Evolutionary conservation across 2,888 invertebrate genomes (phyloP).

Genomic region (Lasioglossum malachurum): DNA sequence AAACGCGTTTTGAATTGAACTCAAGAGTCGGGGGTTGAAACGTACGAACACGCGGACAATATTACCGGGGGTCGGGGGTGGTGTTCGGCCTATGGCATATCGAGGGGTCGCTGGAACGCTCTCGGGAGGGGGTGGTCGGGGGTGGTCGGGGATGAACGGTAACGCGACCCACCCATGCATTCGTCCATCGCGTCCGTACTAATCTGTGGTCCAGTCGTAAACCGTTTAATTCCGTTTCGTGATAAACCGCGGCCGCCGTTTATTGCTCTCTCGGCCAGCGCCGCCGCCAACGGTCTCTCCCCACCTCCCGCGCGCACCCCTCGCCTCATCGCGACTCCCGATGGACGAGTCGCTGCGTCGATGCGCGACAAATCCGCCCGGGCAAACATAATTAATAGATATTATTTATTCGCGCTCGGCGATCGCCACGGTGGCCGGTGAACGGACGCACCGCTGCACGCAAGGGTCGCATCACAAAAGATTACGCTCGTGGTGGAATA

Average conservation of each 20-base stretch:
- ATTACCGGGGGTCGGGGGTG: slow-evolving; percentile 23
- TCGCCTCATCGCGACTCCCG: neutral
- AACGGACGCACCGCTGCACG: neutral
- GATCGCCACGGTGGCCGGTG: slow-evolving; percentile 65
- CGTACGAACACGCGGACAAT: slow-evolving; percentile 52
- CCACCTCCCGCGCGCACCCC: neutral
- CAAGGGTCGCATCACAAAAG: slow-evolving; percentile 37
- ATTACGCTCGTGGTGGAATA: slow-evolving; percentile 33
- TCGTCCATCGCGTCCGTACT: slow-evolving; percentile 83
- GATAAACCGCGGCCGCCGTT: slow-evolving; percentile 83
- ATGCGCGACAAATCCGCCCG: slow-evolving; percentile 71
- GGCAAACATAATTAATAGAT: slow-evolving; percentile 83
- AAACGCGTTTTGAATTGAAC: slow-evolving; percentile 34
- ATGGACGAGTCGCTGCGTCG: slow-evolving; percentile 42
- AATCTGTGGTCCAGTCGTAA: slow-evolving; percentile 85
- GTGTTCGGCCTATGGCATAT: slow-evolving; percentile 44
- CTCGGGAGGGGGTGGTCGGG: slow-evolving; percentile 38
- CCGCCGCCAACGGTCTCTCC: slow-evolving; percentile 41
- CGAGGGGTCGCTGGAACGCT: slow-evolving; percentile 30
- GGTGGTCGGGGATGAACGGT: slow-evolving; percentile 51
- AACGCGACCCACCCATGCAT: slow-evolving; percentile 76
- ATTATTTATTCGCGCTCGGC: slow-evolving; percentile 76
- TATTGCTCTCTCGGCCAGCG: slow-evolving; percentile 74
- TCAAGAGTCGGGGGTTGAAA: slow-evolving; percentile 19
- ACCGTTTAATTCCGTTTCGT: slow-evolving; percentile 85